phyloP scores from a whole-genome alignment of 2,797 vertebrate genomes.

The Sternotherus odoratus region DNA sequence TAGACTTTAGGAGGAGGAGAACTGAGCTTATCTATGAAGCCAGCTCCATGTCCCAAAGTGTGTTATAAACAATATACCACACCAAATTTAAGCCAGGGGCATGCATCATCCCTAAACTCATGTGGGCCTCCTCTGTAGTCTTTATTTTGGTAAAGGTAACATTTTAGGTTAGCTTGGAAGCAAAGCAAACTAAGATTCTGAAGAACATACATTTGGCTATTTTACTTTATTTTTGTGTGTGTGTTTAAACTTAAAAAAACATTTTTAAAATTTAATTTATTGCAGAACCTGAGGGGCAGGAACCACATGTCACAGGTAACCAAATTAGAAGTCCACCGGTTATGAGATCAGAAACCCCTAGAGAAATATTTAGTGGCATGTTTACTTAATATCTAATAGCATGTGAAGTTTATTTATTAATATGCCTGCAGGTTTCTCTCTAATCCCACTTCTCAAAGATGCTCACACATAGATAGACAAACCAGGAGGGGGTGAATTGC shows the following conservation, averaged over 20 bases:
- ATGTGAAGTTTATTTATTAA: conserved; percentile 88
- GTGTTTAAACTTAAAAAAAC: conserved; percentile 55
- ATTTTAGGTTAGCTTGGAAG: conserved; percentile 14
- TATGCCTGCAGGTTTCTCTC: conserved; percentile 84
- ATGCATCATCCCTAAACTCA: neutral
- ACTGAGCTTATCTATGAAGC: neutral
- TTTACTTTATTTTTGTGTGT: conserved; percentile 23
- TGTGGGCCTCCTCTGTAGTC: neutral
- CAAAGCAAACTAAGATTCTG: neutral
- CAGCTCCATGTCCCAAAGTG: neutral
- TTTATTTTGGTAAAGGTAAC: neutral
- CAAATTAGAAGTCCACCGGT: conserved; percentile 84
- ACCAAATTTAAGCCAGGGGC: accelerated
- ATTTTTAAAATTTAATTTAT: conserved; percentile 75
- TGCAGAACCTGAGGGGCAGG: conserved; percentile 59
- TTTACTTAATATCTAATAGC: conserved; percentile 88
- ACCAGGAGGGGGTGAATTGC: conserved; percentile 78
- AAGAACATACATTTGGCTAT: conserved; percentile 37
- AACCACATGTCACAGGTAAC: conserved; percentile 80
- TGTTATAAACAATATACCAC: neutral
- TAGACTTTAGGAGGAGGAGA: neutral
- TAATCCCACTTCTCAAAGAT: conserved; percentile 84
- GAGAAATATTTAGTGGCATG: conserved; percentile 82
- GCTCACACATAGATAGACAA: conserved; percentile 77
- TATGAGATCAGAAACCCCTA: conserved; percentile 81